phyloP scores from a whole-genome alignment of 2,888 invertebrate genomes.

The Phaedon cochleariae region DNA sequence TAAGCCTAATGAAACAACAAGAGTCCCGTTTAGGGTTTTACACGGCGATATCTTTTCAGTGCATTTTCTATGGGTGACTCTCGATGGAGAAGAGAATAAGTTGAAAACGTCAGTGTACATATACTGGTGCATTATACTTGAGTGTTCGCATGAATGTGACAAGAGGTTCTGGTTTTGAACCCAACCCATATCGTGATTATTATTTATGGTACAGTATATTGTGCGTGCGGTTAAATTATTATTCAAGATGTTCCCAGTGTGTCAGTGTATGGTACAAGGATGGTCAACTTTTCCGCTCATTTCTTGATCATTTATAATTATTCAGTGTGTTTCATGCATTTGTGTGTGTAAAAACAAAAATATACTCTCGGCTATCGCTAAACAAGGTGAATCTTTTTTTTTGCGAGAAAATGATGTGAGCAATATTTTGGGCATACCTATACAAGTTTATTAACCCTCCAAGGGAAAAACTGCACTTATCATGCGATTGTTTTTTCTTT shows the following conservation, averaged over 20 bases:
- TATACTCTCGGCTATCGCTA: no score
- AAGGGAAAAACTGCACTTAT: no score
- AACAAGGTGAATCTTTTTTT: no score
- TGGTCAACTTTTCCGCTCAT: not conserved
- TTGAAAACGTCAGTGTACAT: conserved; percentile 17
- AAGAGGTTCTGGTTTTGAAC: conserved; percentile 20
- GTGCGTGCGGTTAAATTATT: conserved; percentile 12
- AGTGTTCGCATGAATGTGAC: no score
- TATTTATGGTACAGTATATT: conserved; percentile 19
- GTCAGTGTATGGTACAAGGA: not conserved
- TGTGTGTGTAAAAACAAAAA: no score
- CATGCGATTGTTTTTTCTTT: no score
- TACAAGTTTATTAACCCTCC: no score
- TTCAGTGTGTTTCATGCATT: no score
- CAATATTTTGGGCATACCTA: no score
- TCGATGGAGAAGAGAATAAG: conserved; percentile 17
- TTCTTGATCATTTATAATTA: no score
- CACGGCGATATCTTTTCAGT: not conserved
- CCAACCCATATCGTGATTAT: conserved; percentile 24
- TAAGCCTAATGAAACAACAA: conserved; percentile 15
- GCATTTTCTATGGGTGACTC: conserved; percentile 8
- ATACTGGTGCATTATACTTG: no score
- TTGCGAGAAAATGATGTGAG: no score
- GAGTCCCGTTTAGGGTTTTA: not conserved
- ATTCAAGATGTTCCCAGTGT: conserved; percentile 23